Percentiles rank a stretch among this genome's conserved stretches.
These are phyloP conservation scores for Promerops cafer DNA, from an alignment of 2,113 vertebrate species.

Conservation along the genomic window DNA sequence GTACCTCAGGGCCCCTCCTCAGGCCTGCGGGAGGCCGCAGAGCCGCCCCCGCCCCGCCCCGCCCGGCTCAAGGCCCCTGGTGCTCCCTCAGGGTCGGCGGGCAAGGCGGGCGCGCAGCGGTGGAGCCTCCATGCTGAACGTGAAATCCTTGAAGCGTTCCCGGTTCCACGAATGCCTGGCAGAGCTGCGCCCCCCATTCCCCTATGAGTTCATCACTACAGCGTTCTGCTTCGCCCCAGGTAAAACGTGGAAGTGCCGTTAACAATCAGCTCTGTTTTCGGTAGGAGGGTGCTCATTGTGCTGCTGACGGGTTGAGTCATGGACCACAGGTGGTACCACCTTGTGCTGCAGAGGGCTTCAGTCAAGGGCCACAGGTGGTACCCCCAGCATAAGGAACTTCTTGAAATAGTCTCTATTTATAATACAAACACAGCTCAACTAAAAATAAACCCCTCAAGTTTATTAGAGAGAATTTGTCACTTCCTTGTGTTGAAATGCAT, in stretches of 20 bases:
- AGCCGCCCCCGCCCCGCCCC: neutral
- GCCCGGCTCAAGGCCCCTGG: neutral
- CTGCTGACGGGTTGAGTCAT: rapidly evolving
- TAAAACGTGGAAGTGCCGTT: neutral
- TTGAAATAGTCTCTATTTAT: neutral
- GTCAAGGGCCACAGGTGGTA: neutral
- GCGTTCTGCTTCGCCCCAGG: neutral
- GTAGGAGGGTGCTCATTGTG: rapidly evolving
- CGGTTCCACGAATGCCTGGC: neutral
- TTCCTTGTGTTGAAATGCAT: neutral
- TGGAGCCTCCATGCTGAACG: neutral
- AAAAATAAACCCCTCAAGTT: neutral
- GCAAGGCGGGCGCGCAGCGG: rapidly evolving
- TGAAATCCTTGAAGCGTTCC: neutral
- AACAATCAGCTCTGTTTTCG: rapidly evolving
- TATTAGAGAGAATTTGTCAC: neutral
- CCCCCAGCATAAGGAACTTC: neutral
- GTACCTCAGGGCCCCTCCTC: neutral
- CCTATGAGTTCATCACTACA: neutral
- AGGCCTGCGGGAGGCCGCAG: neutral
- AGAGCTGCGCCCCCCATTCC: neutral
- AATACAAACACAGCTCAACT: neutral
- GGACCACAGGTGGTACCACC: neutral
- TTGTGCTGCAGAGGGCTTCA: rapidly evolving
- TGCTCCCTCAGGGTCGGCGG: neutral